Conservation (phyloP, 2,888 invertebrate species). For the Disparrhopalites patrizii region DNA sequence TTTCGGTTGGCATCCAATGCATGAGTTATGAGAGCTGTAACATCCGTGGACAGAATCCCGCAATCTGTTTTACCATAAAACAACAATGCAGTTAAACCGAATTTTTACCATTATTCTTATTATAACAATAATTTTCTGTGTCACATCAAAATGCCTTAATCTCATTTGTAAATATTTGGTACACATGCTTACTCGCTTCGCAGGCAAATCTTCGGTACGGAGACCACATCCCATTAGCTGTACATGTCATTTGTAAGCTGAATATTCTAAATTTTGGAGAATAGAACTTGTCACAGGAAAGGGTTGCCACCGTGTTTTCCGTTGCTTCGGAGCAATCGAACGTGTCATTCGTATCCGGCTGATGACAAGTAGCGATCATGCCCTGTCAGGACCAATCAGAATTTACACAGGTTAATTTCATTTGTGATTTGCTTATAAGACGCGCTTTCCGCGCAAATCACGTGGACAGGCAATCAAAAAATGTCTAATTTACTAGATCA, state of each 20-base stretch:
- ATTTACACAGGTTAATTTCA: too few species aligned
- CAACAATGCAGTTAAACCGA: too few species aligned
- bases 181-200: conserved; percentile 3
- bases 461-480: too few species aligned
- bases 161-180: too few species aligned
- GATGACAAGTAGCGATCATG: not conserved
- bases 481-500: too few species aligned
- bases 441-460: too few species aligned
- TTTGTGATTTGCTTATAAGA: too few species aligned
- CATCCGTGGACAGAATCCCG: conserved; percentile 1
- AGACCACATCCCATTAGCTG: not conserved
- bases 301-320: not conserved
- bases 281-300: conserved; percentile 11
- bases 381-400: too few species aligned
- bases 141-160: too few species aligned
- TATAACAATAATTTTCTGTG: too few species aligned
- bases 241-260: conserved; percentile 7
- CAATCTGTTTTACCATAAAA: too few species aligned
- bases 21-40: conserved; percentile 3
- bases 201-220: conserved; percentile 8
- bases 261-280: conserved; percentile 7
- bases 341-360: not conserved
- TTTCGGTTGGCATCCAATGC: not conserved
- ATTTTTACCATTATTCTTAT: too few species aligned
- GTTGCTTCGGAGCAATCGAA: not conserved